These are phyloP conservation scores for Brachyistius frenatus DNA, from an alignment of 2,113 vertebrate species.

Conservation along the genomic window DNA sequence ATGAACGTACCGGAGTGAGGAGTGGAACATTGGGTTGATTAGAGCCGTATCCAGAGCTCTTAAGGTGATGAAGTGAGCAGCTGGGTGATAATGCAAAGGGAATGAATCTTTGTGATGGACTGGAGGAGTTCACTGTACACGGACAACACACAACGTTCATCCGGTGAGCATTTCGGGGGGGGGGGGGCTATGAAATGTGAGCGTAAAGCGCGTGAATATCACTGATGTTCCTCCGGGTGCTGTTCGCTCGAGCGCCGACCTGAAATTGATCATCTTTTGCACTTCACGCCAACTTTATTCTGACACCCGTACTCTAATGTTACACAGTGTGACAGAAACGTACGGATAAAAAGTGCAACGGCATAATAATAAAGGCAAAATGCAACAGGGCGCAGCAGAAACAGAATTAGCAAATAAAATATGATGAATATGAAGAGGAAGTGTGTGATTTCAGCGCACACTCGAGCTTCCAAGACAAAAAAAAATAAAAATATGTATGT, in stretches of 20 bases:
- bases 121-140: not conserved
- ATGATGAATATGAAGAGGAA: too few species aligned
- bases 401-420: too few species aligned
- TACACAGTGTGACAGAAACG: too few species aligned
- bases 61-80: conserved; percentile 34
- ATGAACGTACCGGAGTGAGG: conserved; percentile 14
- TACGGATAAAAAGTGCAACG: too few species aligned
- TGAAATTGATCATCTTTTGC: not conserved
- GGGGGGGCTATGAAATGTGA: not conserved
- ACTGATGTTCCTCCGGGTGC: not conserved
- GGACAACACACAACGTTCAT: not conserved
- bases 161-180: not conserved
- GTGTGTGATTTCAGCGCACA: too few species aligned
- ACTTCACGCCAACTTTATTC: not conserved
- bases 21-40: conserved; percentile 44
- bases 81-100: conserved; percentile 27
- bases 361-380: too few species aligned
- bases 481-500: too few species aligned
- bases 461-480: too few species aligned
- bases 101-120: conserved; percentile 4
- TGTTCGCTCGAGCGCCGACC: not conserved
- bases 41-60: conserved; percentile 18
- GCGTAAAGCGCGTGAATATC: not conserved
- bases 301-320: not conserved
- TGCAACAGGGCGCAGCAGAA: too few species aligned